Conservation (phyloP, 2,888 invertebrate genomes). For the Raillietiella orientalis region DNA sequence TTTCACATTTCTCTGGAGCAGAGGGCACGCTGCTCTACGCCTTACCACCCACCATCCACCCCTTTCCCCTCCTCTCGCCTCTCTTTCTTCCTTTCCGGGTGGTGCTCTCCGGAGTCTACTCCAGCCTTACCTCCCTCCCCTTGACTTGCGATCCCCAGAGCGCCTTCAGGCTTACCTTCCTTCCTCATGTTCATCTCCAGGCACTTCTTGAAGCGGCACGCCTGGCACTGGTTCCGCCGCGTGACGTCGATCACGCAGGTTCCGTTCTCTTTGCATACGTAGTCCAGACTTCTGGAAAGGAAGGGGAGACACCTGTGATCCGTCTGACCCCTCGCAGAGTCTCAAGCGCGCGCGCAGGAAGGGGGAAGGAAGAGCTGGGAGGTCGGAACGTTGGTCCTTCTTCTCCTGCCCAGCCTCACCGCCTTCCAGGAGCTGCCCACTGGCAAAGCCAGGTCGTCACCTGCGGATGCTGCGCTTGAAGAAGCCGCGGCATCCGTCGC, state of each 20-base stretch:
- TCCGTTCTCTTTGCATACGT: conserved; percentile 65
- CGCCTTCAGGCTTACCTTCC: conserved; percentile 49
- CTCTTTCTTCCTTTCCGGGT: conserved; percentile 2
- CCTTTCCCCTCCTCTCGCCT: conserved; percentile 3
- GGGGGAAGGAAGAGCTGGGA: too few relatives aligned
- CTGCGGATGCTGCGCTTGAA: conserved; percentile 71
- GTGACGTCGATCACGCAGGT: conserved; percentile 67
- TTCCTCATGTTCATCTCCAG: conserved; percentile 70
- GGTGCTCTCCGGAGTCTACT: background rate
- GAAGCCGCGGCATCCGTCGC: conserved; percentile 68
- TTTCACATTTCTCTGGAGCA: too few relatives aligned
- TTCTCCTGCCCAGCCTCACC: too few relatives aligned
- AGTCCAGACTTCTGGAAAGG: conserved; percentile 38
- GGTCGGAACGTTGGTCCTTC: too few relatives aligned
- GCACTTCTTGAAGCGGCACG: conserved; percentile 70
- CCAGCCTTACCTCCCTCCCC: background rate
- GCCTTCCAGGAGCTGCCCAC: too few relatives aligned
- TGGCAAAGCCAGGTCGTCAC: too few relatives aligned
- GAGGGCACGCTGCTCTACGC: background rate
- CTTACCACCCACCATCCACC: too few relatives aligned
- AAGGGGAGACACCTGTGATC: too few relatives aligned
- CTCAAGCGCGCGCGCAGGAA: too few relatives aligned
- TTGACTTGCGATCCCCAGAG: too few relatives aligned
- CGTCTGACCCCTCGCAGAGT: too few relatives aligned
- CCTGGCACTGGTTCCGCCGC: conserved; percentile 72